These are phyloP conservation scores for Campaea margaritaria DNA, from an alignment of 2,888 invertebrate species.

Conservation along the genomic window DNA sequence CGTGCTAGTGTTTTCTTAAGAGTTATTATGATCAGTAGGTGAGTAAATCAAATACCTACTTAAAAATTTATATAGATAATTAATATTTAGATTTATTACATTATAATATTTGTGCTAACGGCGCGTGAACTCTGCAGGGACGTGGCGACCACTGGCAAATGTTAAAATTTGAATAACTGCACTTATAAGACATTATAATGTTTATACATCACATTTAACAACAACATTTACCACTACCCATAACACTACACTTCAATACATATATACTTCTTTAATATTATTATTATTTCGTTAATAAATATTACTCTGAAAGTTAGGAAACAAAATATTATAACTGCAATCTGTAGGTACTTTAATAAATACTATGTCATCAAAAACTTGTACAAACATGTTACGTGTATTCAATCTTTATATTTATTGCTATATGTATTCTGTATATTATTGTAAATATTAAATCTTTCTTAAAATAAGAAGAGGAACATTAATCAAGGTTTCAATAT, in stretches of 20 bases:
- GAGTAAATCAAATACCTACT: constrained; percentile 62
- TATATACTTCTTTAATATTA: constrained; percentile 83
- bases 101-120: constrained; percentile 76
- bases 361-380: constrained; percentile 84
- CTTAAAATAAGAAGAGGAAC: constrained; percentile 86
- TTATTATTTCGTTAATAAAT: constrained; percentile 82
- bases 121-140: constrained; percentile 78
- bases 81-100: constrained; percentile 49
- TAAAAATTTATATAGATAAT: constrained; percentile 55
- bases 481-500: constrained; percentile 83
- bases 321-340: constrained; percentile 82
- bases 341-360: constrained; percentile 79
- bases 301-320: constrained; percentile 87
- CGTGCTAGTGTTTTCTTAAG: constrained; percentile 76
- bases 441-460: constrained; percentile 85
- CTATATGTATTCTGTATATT: constrained; percentile 83
- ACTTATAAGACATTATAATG: constrained; percentile 56
- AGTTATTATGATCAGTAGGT: constrained; percentile 71
- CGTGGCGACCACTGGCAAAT: constrained; percentile 76
- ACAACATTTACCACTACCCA: constrained; percentile 71
- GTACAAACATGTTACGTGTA: constrained; percentile 83
- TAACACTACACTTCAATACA: constrained; percentile 86
- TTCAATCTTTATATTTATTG: constrained; percentile 79
- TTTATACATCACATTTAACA: constrained; percentile 39
- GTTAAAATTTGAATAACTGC: constrained; percentile 86